Base-by-base conservation (phyloP, 23 tunicate genomes). In the Styela clava region DNA sequence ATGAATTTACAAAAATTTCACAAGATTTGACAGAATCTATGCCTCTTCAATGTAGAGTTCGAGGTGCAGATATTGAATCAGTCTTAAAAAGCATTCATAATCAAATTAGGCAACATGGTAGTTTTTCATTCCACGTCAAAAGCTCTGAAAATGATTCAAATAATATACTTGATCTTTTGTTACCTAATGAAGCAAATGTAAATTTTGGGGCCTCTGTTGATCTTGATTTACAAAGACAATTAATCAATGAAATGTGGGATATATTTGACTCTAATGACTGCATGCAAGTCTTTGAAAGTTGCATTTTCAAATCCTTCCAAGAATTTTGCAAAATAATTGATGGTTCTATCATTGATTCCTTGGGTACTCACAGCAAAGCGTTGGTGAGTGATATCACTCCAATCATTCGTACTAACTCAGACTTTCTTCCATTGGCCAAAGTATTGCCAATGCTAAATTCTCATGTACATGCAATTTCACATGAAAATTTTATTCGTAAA, bases 371-470 rank as follows among this genome's bases (percentile, higher is more conserved):
- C 0, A 26, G 69, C 23, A 32, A 31, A 25, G 23, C 22, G 12
- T 33, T 16, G 16, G 21, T 22, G 9, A 34, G 27, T 3, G 64
- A 61, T 2, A 5, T 63, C 21, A 33, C 56, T n/a, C 70, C 69
- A 26, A 29, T 67, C 31, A 67, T 67, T 16, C 56, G 56, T 44
- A 18, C 71, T 16, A 67, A 24, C 31, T 18, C 71, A 1, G 7
- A 27, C n/a, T 76, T 82, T 26, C 36, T 87, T 16, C 87, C 97
- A 24, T 79, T 91, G 7, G 97, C 97, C 25, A 91, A 91, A 73
- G 35, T 74, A 0, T 52, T 91, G 72, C 97, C 97, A 22, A 32
- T 91, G 23, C 32, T 91, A 31, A 89, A 89, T 33, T 25, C 89
- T 7, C 80, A 85, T 63, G 30, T 81, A 16, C n/a, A 67, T 31